Percentiles rank a stretch among this genome's conserved stretches.
phyloP scores from a whole-genome alignment of 2,797 vertebrate species.

The Rhinatrema bivittatum region DNA sequence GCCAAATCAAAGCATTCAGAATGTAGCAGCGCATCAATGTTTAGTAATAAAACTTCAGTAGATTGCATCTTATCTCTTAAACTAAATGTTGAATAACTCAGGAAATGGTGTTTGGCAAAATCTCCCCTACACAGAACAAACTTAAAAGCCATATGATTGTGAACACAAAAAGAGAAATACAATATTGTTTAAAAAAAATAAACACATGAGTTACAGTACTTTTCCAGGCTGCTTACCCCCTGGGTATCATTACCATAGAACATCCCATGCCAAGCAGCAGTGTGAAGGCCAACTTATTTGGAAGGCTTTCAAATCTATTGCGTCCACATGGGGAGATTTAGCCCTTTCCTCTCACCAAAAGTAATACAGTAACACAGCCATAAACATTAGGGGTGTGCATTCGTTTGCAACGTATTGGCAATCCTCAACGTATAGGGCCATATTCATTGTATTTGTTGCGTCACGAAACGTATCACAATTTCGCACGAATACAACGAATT shows the following conservation, averaged over 20 bases:
- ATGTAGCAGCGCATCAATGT: too few species aligned
- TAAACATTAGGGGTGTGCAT: too few species aligned
- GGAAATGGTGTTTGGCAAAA: background rate
- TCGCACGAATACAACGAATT: too few species aligned
- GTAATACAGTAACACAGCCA: too few species aligned
- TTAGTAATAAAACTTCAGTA: too few species aligned
- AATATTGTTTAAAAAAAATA: background rate
- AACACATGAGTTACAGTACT: too few species aligned
- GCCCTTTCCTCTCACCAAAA: background rate
- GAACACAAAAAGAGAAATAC: background rate
- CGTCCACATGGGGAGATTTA: background rate
- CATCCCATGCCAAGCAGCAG: background rate
- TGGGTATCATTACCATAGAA: background rate
- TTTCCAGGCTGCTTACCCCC: background rate
- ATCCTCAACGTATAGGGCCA: too few species aligned
- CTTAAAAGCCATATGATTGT: background rate
- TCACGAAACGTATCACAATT: too few species aligned
- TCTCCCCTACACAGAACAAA: background rate
- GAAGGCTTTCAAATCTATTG: background rate
- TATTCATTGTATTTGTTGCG: too few species aligned
- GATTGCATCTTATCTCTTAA: too few species aligned
- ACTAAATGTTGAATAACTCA: background rate
- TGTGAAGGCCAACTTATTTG: background rate
- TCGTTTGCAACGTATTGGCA: too few species aligned
- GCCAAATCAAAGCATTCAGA: too few species aligned